Conservation (phyloP, 2,113 vertebrate genomes). For the Hyperopisus bebe region DNA sequence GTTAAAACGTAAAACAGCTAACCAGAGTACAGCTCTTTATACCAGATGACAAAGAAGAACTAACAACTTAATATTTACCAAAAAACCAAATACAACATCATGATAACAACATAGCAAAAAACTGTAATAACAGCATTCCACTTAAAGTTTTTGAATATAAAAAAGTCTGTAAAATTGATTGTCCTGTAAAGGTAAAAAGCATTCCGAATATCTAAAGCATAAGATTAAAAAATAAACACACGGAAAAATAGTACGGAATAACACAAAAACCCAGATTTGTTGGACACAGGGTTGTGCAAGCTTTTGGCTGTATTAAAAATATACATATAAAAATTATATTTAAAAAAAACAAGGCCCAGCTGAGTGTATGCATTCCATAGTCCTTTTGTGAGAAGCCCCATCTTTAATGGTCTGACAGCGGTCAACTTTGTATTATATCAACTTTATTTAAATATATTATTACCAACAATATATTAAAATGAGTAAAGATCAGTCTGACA, state of each 20-base stretch:
- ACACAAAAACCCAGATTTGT: slow-evolving; percentile 17
- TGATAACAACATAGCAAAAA: slow-evolving; percentile 40
- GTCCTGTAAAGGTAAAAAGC: slow-evolving; percentile 62
- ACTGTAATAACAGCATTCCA: slow-evolving; percentile 32
- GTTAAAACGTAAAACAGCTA: not conserved
- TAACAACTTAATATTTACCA: not conserved
- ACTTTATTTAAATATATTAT: slow-evolving; percentile 20
- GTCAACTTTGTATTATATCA: not conserved
- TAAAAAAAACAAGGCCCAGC: not conserved
- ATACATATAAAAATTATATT: slow-evolving; percentile 20
- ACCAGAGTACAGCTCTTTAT: not conserved
- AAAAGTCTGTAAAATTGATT: slow-evolving; percentile 62
- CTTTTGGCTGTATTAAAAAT: slow-evolving; percentile 45
- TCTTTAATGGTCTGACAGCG: not conserved
- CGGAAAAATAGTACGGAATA: slow-evolving; percentile 17
- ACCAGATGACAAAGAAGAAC: slow-evolving; percentile 40
- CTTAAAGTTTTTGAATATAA: slow-evolving; percentile 42
- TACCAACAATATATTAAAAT: slow-evolving; percentile 10
- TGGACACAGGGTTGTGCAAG: slow-evolving; percentile 48
- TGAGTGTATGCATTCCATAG: slow-evolving; percentile 11
- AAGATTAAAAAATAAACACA: slow-evolving; percentile 19
- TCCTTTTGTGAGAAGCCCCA: slow-evolving; percentile 2
- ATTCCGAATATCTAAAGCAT: slow-evolving; percentile 62
- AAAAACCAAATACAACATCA: slow-evolving; percentile 31
- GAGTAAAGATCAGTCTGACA: slow-evolving; percentile 13